Evolutionary conservation across 1,140 invertebrate species (phyloP), one percentile per base, ranked within the genome.

Genomic region (Triops cancriformis): DNA sequence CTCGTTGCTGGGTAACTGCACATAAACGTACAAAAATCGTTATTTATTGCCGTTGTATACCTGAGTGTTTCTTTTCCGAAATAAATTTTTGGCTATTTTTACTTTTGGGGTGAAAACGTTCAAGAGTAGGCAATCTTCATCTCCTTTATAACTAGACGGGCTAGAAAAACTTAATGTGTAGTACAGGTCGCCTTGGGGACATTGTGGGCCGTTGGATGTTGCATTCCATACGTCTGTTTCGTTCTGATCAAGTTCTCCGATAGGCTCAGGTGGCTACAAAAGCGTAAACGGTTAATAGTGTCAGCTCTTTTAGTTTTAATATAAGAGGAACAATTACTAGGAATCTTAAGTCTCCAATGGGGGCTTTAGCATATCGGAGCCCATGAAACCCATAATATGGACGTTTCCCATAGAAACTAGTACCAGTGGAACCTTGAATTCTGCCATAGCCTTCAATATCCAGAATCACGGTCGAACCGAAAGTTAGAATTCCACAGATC

Each of bases 31-130:
- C 26, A 18, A 18, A 27, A 77, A 77, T 18, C 27, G 41, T n/a
- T 43, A n/a, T 4, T 28, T 18, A 42, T 72, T 14, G 23, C 37
- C 26, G 27, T 73, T 5, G 14, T 1, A 14, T 26, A 6, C 18
- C 42, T 11, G n/a, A 18, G 18, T 9, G 10, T 12, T 31, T 42
- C 42, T 28, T 77, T 27, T n/a, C 31, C n/a, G 5, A 6, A 26
- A 5, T 10, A 10, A n/a, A 26, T 26, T 28, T 51, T 26, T 6
- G 26, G 43, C 27, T 23, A 1, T 28, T 76, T 41, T 31, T 77
- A 78, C 77, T 43, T 78, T 43, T 10, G 77, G 77, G 42, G 77
- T 78, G 42, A 78, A 74, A 18, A 78, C 42, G 26, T 78, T 78
- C 12, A 78, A 27, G 1, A 73, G 23, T 11, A 78, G 73, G 26